A percentile compares a stretch with the other conserved stretches of the same genome.
These are phyloP conservation scores for Clanis bilineata DNA, from an alignment of 2,888 invertebrate genomes.

Conservation along the genomic window DNA sequence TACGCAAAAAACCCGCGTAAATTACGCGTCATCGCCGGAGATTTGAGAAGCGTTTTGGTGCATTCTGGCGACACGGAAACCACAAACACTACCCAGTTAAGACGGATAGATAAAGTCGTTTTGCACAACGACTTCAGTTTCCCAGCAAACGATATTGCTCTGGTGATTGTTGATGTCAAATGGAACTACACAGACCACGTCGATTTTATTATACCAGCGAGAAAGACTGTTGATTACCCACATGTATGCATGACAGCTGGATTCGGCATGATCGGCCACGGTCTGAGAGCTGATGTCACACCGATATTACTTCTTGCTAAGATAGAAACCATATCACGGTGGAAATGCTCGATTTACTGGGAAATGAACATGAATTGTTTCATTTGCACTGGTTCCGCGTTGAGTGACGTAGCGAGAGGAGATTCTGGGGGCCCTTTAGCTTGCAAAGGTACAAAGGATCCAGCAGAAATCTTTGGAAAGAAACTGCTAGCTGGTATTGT, in stretches of 20 bases:
- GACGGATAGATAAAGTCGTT: slow-evolving; percentile 28
- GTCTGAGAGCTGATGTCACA: slow-evolving; percentile 22
- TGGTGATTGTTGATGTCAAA: slow-evolving; percentile 34
- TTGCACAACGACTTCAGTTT: slow-evolving; percentile 38
- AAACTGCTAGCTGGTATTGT: slow-evolving; percentile 58
- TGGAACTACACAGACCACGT: slow-evolving; percentile 44
- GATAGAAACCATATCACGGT: slow-evolving; percentile 41
- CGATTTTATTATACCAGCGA: slow-evolving; percentile 35
- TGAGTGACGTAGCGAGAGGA: slow-evolving; percentile 49
- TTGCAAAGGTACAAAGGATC: slow-evolving; percentile 45
- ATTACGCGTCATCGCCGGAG: slow-evolving; percentile 54
- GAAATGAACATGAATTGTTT: slow-evolving; percentile 53
- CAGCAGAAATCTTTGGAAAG: slow-evolving; percentile 30
- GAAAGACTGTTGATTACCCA: slow-evolving; percentile 37
- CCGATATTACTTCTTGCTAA: slow-evolving; percentile 43
- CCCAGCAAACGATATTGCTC: slow-evolving; percentile 52
- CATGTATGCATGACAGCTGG: slow-evolving; percentile 48
- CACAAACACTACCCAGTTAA: slow-evolving; percentile 33
- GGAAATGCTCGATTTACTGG: slow-evolving; percentile 51
- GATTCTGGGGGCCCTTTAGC: slow-evolving; percentile 66
- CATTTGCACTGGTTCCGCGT: slow-evolving; percentile 46
- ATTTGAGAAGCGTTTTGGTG: slow-evolving; percentile 33
- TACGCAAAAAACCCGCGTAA: slow-evolving; percentile 33
- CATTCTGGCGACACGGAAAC: slow-evolving; percentile 42
- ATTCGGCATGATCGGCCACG: slow-evolving; percentile 42